Evolutionary conservation across 2,888 invertebrate species (phyloP), one percentile per base, ranked within the genome.

Genomic region (Micoletzkya japonica): DNA sequence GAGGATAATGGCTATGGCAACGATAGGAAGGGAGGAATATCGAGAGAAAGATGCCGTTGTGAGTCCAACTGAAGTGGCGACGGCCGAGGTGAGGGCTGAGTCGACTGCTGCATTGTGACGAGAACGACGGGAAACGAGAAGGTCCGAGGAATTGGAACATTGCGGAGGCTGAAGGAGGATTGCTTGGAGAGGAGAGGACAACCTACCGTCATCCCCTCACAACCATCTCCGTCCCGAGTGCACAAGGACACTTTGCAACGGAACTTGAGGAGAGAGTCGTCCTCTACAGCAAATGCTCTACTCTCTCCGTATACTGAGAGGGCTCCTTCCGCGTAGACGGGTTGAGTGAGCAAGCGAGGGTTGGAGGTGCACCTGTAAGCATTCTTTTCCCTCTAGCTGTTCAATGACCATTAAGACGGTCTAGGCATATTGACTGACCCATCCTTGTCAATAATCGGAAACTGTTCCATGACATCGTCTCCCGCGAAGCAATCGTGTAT

Each of bases 191-290:
- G n/a, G n/a, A n/a, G n/a, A n/a, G 30, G 6, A 30, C 30, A 14
- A 67, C 75, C 61, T 77, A 83, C 83, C 71, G 82, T 79, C 59
- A 80, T 73, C 28, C 83, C 83, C 70, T 82, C 78, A 74, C 83
- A 83, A 0, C 82, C 81, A 70, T 82, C 83, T 4, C 81, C 81
- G 70, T 81, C 81, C n/a, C 83, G 73, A 14, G 81, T 76, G 57
- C 83, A 83, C 0, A 83, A 70, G 7, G 77, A 76, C 6, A 79
- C 59, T 54, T 79, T 74, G 57, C 78, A 78, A 4, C 72, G 70
- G 60, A 79, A 81, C 59, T 75, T 72, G 24, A 83, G 66, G 14
- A 78, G 77, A 54, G 80, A 75, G 10, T 78, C 77, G 60, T 83
- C 78, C 66, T 78, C 74, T 20, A 83, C 73, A 37, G 78, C 79